Evolutionary conservation across 2,888 invertebrate genomes (phyloP).

Genomic region (Adelphocoris suturalis): DNA sequence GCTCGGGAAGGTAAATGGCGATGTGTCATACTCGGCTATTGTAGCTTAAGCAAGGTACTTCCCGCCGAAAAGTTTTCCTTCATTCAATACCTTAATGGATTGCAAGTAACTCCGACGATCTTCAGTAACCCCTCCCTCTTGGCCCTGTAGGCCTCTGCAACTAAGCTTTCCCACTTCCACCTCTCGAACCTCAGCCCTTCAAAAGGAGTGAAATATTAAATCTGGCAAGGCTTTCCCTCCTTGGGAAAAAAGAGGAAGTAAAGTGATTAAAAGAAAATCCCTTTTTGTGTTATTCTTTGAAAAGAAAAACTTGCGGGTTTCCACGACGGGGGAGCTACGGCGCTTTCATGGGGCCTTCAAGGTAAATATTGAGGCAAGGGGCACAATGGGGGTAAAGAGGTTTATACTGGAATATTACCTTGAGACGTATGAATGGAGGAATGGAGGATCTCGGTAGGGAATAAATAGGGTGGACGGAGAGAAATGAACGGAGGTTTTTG

Average conservation of each 20-base stretch:
- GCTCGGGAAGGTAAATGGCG: constrained; percentile 44
- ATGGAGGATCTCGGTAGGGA: not conserved
- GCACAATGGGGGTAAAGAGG: constrained; percentile 47
- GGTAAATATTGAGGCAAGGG: constrained; percentile 44
- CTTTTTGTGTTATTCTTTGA: constrained; percentile 40
- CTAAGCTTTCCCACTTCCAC: not conserved
- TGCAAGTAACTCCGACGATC: constrained; percentile 59
- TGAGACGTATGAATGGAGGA: constrained; percentile 38
- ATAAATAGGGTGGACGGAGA: constrained; percentile 10
- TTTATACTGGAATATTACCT: constrained; percentile 38
- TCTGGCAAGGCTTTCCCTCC: not conserved
- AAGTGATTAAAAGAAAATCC: constrained; percentile 63
- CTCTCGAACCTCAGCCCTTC: not conserved
- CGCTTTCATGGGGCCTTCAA: constrained; percentile 6
- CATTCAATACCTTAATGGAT: constrained; percentile 69
- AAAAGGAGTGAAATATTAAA: constrained; percentile 65
- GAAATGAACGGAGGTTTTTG: not conserved
- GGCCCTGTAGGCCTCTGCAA: not conserved
- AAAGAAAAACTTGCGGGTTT: constrained; percentile 53
- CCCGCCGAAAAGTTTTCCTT: constrained; percentile 33
- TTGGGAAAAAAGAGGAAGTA: not conserved
- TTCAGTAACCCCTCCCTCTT: not conserved
- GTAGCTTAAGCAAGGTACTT: constrained; percentile 28
- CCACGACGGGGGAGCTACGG: not conserved
- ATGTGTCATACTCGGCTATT: constrained; percentile 47